phyloP scores from a whole-genome alignment of 2,113 vertebrate species.

The Anthoscopus minutus region DNA sequence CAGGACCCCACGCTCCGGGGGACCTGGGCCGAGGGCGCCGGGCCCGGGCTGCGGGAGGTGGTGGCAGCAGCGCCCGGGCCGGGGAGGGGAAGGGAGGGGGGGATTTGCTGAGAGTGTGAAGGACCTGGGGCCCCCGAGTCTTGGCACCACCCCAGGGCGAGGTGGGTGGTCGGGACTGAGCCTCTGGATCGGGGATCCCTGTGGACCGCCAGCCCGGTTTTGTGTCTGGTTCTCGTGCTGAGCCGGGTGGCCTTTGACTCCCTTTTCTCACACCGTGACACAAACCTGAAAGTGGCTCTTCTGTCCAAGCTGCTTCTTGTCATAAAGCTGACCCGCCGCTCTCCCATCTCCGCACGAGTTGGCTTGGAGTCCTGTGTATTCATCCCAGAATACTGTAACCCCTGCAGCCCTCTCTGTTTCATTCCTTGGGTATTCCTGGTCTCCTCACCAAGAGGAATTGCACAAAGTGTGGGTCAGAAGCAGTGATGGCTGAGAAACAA shows the following conservation, averaged over 20 bases:
- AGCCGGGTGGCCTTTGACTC: no score
- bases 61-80: background rate
- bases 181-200: background rate
- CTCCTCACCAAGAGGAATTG: background rate
- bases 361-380: rapidly evolving
- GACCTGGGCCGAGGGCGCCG: background rate
- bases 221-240: background rate
- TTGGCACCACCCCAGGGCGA: background rate
- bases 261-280: background rate
- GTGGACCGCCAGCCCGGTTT: rapidly evolving
- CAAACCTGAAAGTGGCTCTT: no score
- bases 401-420: background rate
- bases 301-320: background rate
- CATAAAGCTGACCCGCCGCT: rapidly evolving
- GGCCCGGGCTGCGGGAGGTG: background rate
- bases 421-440: background rate
- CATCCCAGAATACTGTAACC: rapidly evolving
- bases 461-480: background rate
- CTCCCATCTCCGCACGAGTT: rapidly evolving
- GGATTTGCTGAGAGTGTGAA: background rate
- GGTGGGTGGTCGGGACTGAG: background rate
- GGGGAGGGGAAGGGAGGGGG: no score
- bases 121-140: no score
- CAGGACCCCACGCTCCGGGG: background rate
- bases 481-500: background rate